These are phyloP conservation scores for Iselma pallidipennis DNA, from an alignment of 2,888 invertebrate genomes.

Conservation along the genomic window DNA sequence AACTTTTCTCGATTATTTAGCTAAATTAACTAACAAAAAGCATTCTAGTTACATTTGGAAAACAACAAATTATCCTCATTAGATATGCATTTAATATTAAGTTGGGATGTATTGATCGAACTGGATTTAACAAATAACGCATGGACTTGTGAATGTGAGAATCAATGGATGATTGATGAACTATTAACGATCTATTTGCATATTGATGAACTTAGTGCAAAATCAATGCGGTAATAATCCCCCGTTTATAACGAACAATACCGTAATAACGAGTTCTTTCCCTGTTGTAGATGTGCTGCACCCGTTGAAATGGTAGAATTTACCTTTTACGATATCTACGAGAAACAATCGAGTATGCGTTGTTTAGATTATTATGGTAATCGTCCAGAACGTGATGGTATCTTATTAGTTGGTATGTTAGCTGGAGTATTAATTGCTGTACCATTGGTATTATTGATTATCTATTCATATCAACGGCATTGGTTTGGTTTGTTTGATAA, in stretches of 20 bases:
- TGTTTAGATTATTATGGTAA: slow-evolving; percentile 69
- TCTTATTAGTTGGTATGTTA: slow-evolving; percentile 69
- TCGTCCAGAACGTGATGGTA: slow-evolving; percentile 69
- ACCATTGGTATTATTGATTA: slow-evolving; percentile 64
- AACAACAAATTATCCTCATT: slow-evolving; percentile 73
- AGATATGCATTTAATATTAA: slow-evolving; percentile 65
- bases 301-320: slow-evolving; percentile 68
- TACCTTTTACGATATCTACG: slow-evolving; percentile 63
- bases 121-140: slow-evolving; percentile 74
- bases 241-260: no score
- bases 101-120: slow-evolving; percentile 71
- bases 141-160: slow-evolving; percentile 79
- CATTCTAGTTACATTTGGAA: slow-evolving; percentile 70
- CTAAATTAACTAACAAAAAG: no score
- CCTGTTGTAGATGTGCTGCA: slow-evolving; percentile 69
- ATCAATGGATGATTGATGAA: slow-evolving; percentile 75
- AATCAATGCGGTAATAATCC: slow-evolving; percentile 57
- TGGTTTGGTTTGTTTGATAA: slow-evolving; percentile 64
- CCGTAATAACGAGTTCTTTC: no score
- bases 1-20: no score
- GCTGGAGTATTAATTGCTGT: slow-evolving; percentile 71
- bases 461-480: slow-evolving; percentile 66
- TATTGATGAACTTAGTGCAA: slow-evolving; percentile 54
- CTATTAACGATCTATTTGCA: slow-evolving; percentile 62
- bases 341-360: slow-evolving; percentile 63